Percentiles rank a stretch among this genome's conserved stretches.
Conservation (phyloP, 2,888 invertebrate genomes). For the Muschampia plurimacula region DNA sequence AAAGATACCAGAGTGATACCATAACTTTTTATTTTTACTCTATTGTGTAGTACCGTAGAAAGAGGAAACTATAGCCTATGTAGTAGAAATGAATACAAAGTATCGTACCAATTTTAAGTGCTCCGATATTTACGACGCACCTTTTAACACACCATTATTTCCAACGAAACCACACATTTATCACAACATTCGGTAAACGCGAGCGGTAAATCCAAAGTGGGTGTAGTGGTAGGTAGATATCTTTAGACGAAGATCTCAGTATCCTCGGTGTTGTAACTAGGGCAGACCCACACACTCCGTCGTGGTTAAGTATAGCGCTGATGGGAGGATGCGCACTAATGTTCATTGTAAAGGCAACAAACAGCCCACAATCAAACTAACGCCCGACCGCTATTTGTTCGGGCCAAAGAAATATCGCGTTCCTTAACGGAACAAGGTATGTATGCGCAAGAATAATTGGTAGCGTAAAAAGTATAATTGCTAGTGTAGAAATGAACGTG, state of each 20-base stretch:
- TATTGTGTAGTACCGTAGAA: neutral
- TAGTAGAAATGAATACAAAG: neutral
- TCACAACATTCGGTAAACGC: constrained; percentile 28
- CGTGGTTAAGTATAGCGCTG: constrained; percentile 44
- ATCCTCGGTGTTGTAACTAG: constrained; percentile 35
- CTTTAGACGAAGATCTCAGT: constrained; percentile 17
- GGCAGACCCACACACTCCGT: constrained; percentile 22
- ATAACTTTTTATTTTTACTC: too few relatives aligned
- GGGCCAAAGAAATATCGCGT: constrained; percentile 76
- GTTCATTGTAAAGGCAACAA: constrained; percentile 83
- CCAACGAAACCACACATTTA: constrained; percentile 36
- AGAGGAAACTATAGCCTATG: neutral
- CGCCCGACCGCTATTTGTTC: constrained; percentile 81
- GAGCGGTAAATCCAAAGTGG: constrained; percentile 9
- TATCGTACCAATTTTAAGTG: constrained; percentile 13
- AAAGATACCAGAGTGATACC: too few relatives aligned
- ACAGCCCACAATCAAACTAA: constrained; percentile 82
- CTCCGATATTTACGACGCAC: constrained; percentile 27
- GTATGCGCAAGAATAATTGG: constrained; percentile 47
- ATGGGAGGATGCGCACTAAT: constrained; percentile 61
- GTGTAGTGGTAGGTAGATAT: constrained; percentile 9
- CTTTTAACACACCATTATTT: constrained; percentile 46
- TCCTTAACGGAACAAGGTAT: constrained; percentile 60
- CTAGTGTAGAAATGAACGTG: constrained; percentile 19
- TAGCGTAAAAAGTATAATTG: constrained; percentile 27